Evolutionary conservation across 2,113 vertebrate species (phyloP).

Genomic region (rat (Rattus norvegicus)): GRCr8 NC_086025.1:43808501-43809000

Average conservation of each 20-base stretch:
- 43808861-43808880: too few species aligned
- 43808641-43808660: fast-evolving
- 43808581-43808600: too few species aligned
- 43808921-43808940: not conserved
- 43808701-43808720: not conserved
- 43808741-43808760: not conserved
- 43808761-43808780: not conserved
- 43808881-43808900: too few species aligned
- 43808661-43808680: not conserved
- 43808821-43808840: not conserved
- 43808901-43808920: too few species aligned
- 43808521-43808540: too few species aligned
- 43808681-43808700: fast-evolving
- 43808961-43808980: too few species aligned
- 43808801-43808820: not conserved
- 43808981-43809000: not conserved
- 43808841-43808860: not conserved
- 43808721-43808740: not conserved
- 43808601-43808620: not conserved
- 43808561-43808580: too few species aligned
- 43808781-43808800: too few species aligned
- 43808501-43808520: too few species aligned
- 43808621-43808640: not conserved
- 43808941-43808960: not conserved
- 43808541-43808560: not conserved